Conservation (phyloP, 1,140 invertebrate species). For the Apis laboriosa region DNA sequence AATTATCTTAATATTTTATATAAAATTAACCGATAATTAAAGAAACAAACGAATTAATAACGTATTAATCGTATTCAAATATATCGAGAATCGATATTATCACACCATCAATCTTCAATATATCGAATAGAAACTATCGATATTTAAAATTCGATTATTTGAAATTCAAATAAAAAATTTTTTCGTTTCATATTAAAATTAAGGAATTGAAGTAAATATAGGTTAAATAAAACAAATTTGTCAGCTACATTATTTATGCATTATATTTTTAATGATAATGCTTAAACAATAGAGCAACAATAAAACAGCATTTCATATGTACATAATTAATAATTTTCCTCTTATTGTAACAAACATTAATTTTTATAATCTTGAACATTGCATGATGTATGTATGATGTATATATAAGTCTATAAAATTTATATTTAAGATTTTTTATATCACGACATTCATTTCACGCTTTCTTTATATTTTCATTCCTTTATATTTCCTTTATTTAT, state of each 20-base stretch:
- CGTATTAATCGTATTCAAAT: background rate
- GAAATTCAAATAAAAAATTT: background rate
- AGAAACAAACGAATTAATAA: background rate
- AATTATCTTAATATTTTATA: background rate
- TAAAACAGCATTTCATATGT: slow-evolving; percentile 73
- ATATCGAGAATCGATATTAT: background rate
- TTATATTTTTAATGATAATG: slow-evolving; percentile 71
- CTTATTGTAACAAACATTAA: slow-evolving; percentile 53
- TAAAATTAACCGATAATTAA: background rate
- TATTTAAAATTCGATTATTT: background rate
- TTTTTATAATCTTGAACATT: slow-evolving; percentile 23
- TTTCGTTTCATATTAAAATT: background rate
- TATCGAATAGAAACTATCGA: background rate
- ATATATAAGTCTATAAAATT: slow-evolving; percentile 37
- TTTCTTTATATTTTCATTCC: background rate
- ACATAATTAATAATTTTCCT: slow-evolving; percentile 68
- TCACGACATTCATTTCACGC: slow-evolving; percentile 8
- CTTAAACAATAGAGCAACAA: slow-evolving; percentile 79
- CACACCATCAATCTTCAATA: no score
- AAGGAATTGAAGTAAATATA: background rate
- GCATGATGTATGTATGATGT: background rate
- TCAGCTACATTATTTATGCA: slow-evolving; percentile 51
- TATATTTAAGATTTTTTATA: slow-evolving; percentile 35
- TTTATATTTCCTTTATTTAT: background rate
- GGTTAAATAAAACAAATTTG: slow-evolving; percentile 30